Evolutionary conservation across 2,113 vertebrate genomes (phyloP).

Genomic region (Hucho hucho): DNA sequence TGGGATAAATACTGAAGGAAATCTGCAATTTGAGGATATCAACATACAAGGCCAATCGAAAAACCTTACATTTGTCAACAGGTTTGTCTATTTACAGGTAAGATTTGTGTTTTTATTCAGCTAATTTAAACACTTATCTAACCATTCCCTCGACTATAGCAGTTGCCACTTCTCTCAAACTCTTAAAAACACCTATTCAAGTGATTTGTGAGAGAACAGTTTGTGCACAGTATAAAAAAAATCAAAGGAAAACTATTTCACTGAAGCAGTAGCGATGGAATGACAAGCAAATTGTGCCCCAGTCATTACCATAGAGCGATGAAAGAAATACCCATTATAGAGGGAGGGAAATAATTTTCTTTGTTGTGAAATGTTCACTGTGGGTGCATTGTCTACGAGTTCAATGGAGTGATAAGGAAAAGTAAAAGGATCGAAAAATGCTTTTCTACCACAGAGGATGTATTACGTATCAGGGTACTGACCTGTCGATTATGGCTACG

Average conservation of each 20-base stretch:
- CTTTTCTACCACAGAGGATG: not conserved
- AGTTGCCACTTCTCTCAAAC: not conserved
- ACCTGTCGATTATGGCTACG: not conserved
- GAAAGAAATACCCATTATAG: not conserved
- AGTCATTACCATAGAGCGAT: not conserved
- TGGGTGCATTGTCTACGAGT: not conserved
- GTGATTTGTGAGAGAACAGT: not conserved
- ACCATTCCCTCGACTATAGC: too few species aligned
- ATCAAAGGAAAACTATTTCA: not conserved
- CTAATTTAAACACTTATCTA: too few species aligned
- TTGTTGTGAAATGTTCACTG: too few species aligned
- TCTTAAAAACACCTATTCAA: not conserved
- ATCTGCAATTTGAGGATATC: not conserved
- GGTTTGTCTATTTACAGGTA: not conserved
- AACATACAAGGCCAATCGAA: not conserved
- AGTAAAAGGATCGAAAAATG: not conserved
- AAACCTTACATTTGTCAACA: not conserved
- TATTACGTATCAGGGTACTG: not conserved
- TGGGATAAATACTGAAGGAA: not conserved
- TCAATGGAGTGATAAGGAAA: not conserved
- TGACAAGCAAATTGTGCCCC: not conserved
- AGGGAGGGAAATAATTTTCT: too few species aligned
- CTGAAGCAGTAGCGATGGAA: not conserved
- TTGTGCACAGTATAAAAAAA: not conserved
- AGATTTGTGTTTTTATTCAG: not conserved